Evolutionary conservation across 2,113 vertebrate genomes (phyloP).

Genomic region (Pterophyllum scalare): DNA sequence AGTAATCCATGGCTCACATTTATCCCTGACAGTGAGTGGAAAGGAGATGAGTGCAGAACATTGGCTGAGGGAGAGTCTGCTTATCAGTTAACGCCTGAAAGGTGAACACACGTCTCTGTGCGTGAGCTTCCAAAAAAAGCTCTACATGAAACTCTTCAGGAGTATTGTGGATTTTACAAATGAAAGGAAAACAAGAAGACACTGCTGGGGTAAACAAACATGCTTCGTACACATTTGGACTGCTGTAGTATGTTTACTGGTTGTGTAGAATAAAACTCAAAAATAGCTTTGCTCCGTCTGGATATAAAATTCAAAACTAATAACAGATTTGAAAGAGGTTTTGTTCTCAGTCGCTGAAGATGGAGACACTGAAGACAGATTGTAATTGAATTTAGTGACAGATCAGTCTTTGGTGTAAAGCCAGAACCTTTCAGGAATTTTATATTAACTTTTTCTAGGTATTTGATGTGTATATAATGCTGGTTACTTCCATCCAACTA

Average conservation of each 20-base stretch:
- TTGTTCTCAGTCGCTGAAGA: not conserved
- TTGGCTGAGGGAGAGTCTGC: not conserved
- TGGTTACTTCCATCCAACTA: not conserved
- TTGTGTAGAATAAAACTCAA: not conserved
- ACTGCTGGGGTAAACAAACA: not conserved
- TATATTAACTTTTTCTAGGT: not conserved
- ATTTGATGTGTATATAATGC: not conserved
- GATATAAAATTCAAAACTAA: not conserved
- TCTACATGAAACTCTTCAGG: not conserved
- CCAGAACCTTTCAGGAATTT: not conserved
- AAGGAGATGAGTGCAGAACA: not conserved
- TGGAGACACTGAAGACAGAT: not conserved
- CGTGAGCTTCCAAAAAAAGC: not conserved
- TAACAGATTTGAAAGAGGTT: not conserved
- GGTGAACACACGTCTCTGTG: not conserved
- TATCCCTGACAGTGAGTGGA: not conserved
- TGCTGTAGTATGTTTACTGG: not conserved
- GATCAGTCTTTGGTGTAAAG: not conserved
- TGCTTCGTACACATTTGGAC: not conserved
- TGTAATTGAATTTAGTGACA: not conserved
- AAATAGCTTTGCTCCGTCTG: not conserved
- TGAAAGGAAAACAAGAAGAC: not conserved
- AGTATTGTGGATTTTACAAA: not conserved
- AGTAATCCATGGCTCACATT: slow-evolving; percentile 9
- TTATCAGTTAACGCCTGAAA: not conserved